Base-by-base conservation (phyloP, 2,113 vertebrate species). In the Sinocyclocheilus maitianheensis region DNA sequence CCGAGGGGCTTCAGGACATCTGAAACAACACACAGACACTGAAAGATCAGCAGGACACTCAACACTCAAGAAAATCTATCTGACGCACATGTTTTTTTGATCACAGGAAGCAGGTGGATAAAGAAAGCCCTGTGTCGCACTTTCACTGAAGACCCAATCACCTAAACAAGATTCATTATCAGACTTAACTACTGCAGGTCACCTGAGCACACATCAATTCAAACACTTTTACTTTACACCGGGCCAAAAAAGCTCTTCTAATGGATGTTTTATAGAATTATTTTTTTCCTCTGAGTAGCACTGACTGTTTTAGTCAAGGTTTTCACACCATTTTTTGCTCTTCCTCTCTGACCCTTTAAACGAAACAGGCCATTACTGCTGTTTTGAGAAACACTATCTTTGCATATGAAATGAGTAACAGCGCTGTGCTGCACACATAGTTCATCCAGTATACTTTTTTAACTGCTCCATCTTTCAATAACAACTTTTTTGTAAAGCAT, bases 1-100 rank as follows among this genome's bases (percentile, higher is more conserved):
- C 13, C 98, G 96, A 67, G 97, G 97, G 71, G 92, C 96, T 86
- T 99, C 98, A 79, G 98, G 98, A 91, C 98, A 99, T 88, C 98
- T 92, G 16, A 24, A 34, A 80, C 34, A 63, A 5, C 37, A 6
- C 40, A 46, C 48, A 88, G 5, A 84, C 77, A 83, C 8, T 51
- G 12, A 85, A 7, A 48, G 22, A 81, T 60, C 46, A 62, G 37
- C 51, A 48, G 26, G 13, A 67, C 87, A 60, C 43, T 40, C 37
- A 65, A 37, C 53, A 14, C 26, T 26, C 65, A 76, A 48, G 43
- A 46, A 10, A 10, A 10, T 11, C 8, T 46, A 10, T 46, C 8
- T 46, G 43, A 46, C 9, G 9, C 43, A 53, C 63, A 80, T 60
- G 48, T 8, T 58, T 46, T 46, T 40, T n/a, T 65, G 11, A 62